phyloP scores from a whole-genome alignment of 1,140 invertebrate genomes.

The Cyclina sinensis region DNA sequence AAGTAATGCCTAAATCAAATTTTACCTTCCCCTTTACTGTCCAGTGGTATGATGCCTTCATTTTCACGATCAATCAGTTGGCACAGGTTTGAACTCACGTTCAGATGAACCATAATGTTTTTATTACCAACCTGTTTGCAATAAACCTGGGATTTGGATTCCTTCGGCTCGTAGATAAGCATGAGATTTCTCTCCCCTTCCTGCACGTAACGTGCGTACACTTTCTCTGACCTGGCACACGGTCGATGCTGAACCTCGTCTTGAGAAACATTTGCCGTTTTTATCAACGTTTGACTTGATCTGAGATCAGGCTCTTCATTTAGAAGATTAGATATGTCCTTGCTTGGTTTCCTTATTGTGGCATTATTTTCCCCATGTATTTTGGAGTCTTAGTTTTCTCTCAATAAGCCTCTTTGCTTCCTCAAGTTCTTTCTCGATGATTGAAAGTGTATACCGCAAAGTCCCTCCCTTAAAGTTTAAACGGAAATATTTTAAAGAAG shows the following conservation, averaged over 20 bases:
- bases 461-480: background rate
- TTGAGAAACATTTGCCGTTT: background rate
- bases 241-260: background rate
- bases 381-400: background rate
- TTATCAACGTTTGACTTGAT: background rate
- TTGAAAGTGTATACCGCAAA: background rate
- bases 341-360: background rate
- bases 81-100: slow-evolving; percentile 16
- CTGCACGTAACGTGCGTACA: slow-evolving; percentile 13
- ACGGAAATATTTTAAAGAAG: no score
- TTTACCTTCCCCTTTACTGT: slow-evolving; percentile 31
- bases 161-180: slow-evolving; percentile 32
- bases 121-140: slow-evolving; percentile 24
- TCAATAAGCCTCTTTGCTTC: background rate
- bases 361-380: background rate
- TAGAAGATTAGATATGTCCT: background rate
- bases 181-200: slow-evolving; percentile 27
- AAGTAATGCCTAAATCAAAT: no score
- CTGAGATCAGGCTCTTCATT: background rate
- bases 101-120: slow-evolving; percentile 28
- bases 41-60: background rate
- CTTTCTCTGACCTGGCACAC: background rate
- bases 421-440: background rate
- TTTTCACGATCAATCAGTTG: slow-evolving; percentile 3
- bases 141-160: slow-evolving; percentile 10